Evolutionary conservation across 2,888 invertebrate species (phyloP), one percentile per base, ranked within the genome.

Genomic region (Horisme vitalbata): DNA sequence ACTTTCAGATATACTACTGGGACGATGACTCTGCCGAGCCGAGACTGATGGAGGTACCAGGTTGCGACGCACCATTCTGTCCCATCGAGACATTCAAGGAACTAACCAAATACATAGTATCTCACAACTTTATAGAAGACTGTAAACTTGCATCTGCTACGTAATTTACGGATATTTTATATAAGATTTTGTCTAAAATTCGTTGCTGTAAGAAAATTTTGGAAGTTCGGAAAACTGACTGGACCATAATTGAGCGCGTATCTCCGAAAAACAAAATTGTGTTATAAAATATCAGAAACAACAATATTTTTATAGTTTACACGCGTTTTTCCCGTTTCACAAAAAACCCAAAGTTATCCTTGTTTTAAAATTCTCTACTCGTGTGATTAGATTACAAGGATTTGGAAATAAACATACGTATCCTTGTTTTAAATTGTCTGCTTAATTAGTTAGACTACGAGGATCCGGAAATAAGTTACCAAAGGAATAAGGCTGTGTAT

Each of bases 1-100:
- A n/a, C 14, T 14, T 28, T 28, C 77, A 92, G 92, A 83, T 92
- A 56, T 84, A 79, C 54, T 90, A 90, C 63, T 89, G 90, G 87
- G 83, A 88, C 51, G 90, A 91, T 63, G 89, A 90, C 47, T 90
- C 91, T 2, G 79, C 88, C 0, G 83, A 83, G 41, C 81, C 90
- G 0, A 75, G 83, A 1, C 72, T 85, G 1, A 83, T 92, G 82
- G 83, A 83, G 50, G 86, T 93, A 1, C 91, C 91, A 0, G 89
- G 90, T 4, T 92, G 92, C 68, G 79, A 79, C 24, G 43, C 43
- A 5, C 65, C 81, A 0, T 78, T 89, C 37, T 92, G 92, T 57
- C 89, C 91, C 0, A 59, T 92, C 18, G 86, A 90, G 27, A 84
- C 80, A 4, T 91, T 92, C 63, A 71, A 79, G 36, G 73, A 83